Evolutionary conservation across 2,113 vertebrate genomes (phyloP), one percentile per base, ranked within the genome.

Genomic region (Dipodomys merriami): DNA sequence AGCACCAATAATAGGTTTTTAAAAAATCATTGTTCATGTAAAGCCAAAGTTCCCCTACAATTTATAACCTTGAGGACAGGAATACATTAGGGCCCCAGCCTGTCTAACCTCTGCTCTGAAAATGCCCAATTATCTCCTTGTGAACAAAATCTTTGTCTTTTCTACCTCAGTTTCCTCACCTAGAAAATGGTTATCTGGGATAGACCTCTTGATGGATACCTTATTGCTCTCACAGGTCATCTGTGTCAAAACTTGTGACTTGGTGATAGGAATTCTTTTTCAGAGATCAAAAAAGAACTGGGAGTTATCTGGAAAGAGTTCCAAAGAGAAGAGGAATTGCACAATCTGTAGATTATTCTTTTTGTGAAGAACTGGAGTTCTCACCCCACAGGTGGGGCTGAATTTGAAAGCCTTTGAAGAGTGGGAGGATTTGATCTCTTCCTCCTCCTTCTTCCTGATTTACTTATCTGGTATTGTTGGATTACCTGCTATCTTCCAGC

Each of bases 371-470:
- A 12, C 10, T 5, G 2, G 3, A 33, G 33, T 92, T 57, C 64
- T 23, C 0, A 19, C 65, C 13, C 13, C 12, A 23, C 60, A 49
- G 67, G 39, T 33, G 3, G n/a, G 20, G 12, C 62, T 81, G 62
- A n/a, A n/a, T 68, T 82, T 19, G 25, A 60, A 76, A 44, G 65
- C 39, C 44, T 94, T 95, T 68, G 62, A 83, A 93, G 71, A 86
- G 29, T 13, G 20, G 19, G 12, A 15, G 15, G 19, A 15, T 77
- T 83, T 44, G 25, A 53, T 83, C n/a, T 49, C 29, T 83, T 53
- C 11, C 25, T 29, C 22, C 7, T 10, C 30, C 29, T 83, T 53
- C 13, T 22, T 29, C 22, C 8, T 10, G 39, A 6, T 18, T 74
- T 23, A 23, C n/a, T 92, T 79, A 79, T 80, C 53, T 69, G 33